Base-by-base conservation (phyloP, 2,797 vertebrate genomes). In the Typhlichthys eigenmanni region DNA sequence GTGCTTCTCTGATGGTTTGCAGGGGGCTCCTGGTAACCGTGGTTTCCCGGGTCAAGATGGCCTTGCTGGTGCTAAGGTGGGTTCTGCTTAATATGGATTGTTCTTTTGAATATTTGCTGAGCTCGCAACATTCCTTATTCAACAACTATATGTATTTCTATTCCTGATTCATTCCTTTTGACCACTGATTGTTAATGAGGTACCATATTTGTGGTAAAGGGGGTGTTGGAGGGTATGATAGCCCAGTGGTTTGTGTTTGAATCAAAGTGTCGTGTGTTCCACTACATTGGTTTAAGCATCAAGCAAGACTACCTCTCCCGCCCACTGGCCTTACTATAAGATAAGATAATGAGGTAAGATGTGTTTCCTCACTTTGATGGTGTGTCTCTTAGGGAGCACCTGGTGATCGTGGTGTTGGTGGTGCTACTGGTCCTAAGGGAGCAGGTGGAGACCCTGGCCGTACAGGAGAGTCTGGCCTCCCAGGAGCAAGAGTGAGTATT, bases 31-130 rank as follows among this genome's bases (percentile, higher is more conserved):
- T 0, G 97, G 97, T 79, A 98, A 98, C 78, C 95, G 97, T 1
- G 97, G 97, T 83, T 98, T 99, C 91, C 97, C 97, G 2, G 97
- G 97, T 84, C 96, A 98, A 72, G 97, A 99, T 65, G 97, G 97
- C 83, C 92, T 98, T 82, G 94, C 95, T 38, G 97, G 97, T 69
- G 94, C 95, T 76, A 99, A 98, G 95, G 97, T 98, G 75, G 82
- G 92, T 88, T 0, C 62, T 57, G 47, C 43, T 2, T 14, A 32
- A 66, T 56, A 19, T 43, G 3, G 11, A 13, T 4, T 65, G 5
- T 47, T 3, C 56, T 46, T 13, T 51, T 34, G 10, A 32, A 5
- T 54, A 14, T 55, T 12, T 66, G 16, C 19, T 17, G 11, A 53
- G 55, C 60, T 50, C 0, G 55, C n/a, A 53, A 10, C 0, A 6